Evolutionary conservation across 2,888 invertebrate genomes (phyloP).

Genomic region (Steinernema carpocapsae): DNA sequence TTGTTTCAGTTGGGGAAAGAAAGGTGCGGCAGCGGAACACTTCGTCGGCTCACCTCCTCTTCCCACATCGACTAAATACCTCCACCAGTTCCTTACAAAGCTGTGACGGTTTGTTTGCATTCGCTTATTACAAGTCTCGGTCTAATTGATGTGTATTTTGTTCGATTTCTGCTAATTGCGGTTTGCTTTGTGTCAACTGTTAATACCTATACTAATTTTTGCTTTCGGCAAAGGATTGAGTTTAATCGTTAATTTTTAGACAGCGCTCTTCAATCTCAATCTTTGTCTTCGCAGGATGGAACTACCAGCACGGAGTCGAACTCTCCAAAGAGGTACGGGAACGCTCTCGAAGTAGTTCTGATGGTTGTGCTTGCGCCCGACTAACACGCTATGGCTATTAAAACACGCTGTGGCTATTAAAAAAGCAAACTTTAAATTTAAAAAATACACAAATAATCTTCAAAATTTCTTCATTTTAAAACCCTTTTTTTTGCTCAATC

Average conservation of each 20-base stretch:
- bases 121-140: too few relatives aligned
- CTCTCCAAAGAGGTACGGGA: constrained; percentile 17
- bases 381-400: constrained; percentile 16
- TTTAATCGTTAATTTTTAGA: constrained; percentile 18
- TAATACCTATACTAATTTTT: background rate
- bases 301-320: background rate
- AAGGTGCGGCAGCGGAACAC: constrained; percentile 31
- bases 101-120: constrained; percentile 26
- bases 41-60: constrained; percentile 23
- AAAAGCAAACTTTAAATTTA: too few relatives aligned
- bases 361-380: constrained; percentile 21
- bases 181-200: constrained; percentile 2
- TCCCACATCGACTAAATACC: constrained; percentile 26
- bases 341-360: background rate
- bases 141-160: too few relatives aligned
- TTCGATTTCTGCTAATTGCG: too few relatives aligned
- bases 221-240: background rate
- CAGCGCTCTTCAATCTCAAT: constrained; percentile 22
- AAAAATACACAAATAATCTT: too few relatives aligned
- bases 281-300: constrained; percentile 1
- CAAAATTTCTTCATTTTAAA: too few relatives aligned
- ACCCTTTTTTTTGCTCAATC: too few relatives aligned
- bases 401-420: background rate
- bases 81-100: constrained; percentile 23
- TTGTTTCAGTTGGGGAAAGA: constrained; percentile 28